These are phyloP conservation scores for Mugil cephalus DNA, from an alignment of 2,113 vertebrate species.

Conservation along the genomic window DNA sequence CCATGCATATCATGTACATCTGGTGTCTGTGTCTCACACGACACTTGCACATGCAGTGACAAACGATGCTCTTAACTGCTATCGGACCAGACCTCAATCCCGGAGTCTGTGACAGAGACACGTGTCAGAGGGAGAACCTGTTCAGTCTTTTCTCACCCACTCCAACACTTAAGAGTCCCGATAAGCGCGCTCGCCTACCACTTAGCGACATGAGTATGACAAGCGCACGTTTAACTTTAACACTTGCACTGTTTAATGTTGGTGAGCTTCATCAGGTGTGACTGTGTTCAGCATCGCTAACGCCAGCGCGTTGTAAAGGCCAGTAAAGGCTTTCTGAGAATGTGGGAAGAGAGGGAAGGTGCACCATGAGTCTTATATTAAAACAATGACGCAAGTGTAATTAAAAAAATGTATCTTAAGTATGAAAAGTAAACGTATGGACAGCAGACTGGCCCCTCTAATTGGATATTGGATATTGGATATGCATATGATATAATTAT, in stretches of 20 bases:
- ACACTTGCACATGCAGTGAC: slow-evolving; percentile 43
- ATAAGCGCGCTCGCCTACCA: slow-evolving; percentile 51
- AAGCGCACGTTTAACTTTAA: slow-evolving; percentile 48
- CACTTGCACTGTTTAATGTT: slow-evolving; percentile 18
- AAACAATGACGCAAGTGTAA: too few relatives aligned
- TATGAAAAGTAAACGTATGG: too few relatives aligned
- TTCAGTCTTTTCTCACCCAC: slow-evolving; percentile 75
- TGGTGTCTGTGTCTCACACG: slow-evolving; percentile 37
- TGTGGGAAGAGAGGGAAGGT: slow-evolving; percentile 6
- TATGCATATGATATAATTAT: too few relatives aligned
- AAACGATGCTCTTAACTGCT: slow-evolving; percentile 48
- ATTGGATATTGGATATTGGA: too few relatives aligned
- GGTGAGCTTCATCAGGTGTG: slow-evolving; percentile 14
- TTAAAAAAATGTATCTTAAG: too few relatives aligned
- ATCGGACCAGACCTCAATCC: slow-evolving; percentile 52
- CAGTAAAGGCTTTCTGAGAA: slow-evolving; percentile 37
- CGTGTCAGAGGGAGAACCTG: slow-evolving; percentile 64
- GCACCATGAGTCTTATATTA: background rate
- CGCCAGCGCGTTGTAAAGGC: slow-evolving; percentile 21
- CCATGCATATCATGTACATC: background rate
- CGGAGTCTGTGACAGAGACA: slow-evolving; percentile 61
- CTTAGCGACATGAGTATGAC: slow-evolving; percentile 31
- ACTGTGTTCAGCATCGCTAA: background rate
- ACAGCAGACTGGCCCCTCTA: too few relatives aligned
- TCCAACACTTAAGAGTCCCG: slow-evolving; percentile 48